A percentile compares a stretch with the other conserved stretches of the same genome.
phyloP scores from a whole-genome alignment of 2,797 vertebrate species.

The Pseudocheirus occidentalis region DNA sequence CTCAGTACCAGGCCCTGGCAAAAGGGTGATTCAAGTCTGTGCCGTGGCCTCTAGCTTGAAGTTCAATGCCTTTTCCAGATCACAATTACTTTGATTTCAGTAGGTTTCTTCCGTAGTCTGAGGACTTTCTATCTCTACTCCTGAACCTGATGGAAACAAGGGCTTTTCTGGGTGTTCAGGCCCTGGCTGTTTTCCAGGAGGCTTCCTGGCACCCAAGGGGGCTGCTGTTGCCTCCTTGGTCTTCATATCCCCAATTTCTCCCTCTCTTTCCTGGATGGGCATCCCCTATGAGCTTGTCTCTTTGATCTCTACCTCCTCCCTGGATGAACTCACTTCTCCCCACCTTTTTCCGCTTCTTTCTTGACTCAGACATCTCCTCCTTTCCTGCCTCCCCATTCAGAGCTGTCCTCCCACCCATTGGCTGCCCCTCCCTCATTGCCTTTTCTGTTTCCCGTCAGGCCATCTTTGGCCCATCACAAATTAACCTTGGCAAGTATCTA shows the following conservation, averaged over 20 bases:
- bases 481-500: neutral
- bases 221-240: neutral
- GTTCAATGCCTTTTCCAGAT: neutral
- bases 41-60: neutral
- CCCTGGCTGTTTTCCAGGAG: neutral
- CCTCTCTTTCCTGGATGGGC: neutral
- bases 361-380: constrained; percentile 4
- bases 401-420: neutral
- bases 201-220: neutral
- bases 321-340: neutral
- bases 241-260: neutral
- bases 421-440: neutral
- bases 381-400: neutral
- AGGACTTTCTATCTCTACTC: neutral
- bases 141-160: neutral
- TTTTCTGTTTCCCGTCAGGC: neutral
- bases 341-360: neutral
- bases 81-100: neutral
- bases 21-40: neutral
- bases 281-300: neutral
- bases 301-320: neutral
- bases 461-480: neutral
- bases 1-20: neutral
- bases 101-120: neutral
- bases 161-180: neutral